Evolutionary conservation across 2,888 invertebrate genomes (phyloP).

Genomic region (Abrostola triplasia): DNA sequence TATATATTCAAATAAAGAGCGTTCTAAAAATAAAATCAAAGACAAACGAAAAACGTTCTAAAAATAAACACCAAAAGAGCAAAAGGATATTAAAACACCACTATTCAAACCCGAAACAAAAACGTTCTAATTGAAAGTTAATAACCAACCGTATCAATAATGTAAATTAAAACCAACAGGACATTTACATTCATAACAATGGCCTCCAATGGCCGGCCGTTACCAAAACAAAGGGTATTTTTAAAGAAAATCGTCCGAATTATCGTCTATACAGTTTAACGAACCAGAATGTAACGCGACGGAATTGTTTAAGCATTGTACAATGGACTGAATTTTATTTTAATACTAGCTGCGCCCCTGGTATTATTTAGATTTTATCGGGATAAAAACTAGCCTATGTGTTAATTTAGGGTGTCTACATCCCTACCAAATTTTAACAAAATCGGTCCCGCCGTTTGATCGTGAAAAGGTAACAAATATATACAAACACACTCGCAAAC

Average conservation of each 20-base stretch:
- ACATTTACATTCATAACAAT: constrained; percentile 2
- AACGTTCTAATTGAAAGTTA: background rate
- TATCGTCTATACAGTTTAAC: constrained; percentile 39
- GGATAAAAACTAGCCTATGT: too few relatives aligned
- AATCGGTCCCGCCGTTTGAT: too few relatives aligned
- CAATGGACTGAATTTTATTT: constrained; percentile 30
- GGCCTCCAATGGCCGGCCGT: constrained; percentile 8
- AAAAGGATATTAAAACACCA: too few relatives aligned
- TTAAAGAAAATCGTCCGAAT: constrained; percentile 39
- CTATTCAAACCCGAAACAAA: background rate
- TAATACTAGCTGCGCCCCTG: background rate
- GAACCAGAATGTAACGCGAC: constrained; percentile 37
- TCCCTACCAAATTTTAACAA: too few relatives aligned
- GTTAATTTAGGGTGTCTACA: too few relatives aligned
- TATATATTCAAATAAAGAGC: too few relatives aligned
- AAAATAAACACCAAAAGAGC: too few relatives aligned
- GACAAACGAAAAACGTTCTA: too few relatives aligned
- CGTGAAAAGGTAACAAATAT: too few relatives aligned
- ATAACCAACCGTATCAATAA: background rate
- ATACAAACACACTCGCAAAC: too few relatives aligned
- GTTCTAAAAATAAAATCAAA: too few relatives aligned
- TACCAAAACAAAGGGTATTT: constrained; percentile 27
- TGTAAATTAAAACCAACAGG: background rate
- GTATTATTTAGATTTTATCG: too few relatives aligned
- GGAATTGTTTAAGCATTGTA: constrained; percentile 39